phyloP scores from a whole-genome alignment of 2,888 invertebrate genomes.

The Polia nebulosa region DNA sequence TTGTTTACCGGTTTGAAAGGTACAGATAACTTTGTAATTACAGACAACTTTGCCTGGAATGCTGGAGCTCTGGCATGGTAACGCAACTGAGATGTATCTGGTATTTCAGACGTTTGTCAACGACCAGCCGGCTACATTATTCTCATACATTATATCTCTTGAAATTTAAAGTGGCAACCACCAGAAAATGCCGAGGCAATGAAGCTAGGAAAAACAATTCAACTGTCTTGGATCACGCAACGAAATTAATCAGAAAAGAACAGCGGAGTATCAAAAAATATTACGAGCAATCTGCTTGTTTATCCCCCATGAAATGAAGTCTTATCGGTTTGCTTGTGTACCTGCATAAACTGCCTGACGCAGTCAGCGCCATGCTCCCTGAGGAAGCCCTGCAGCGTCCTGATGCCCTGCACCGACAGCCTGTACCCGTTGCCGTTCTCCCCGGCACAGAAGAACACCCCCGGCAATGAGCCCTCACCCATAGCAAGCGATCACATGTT shows the following conservation, averaged over 20 bases:
- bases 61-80: not conserved
- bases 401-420: conserved; percentile 91
- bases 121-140: too few species aligned
- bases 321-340: too few species aligned
- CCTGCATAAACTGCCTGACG: conserved; percentile 93
- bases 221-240: too few species aligned
- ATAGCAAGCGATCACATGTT: conserved; percentile 71
- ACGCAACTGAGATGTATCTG: not conserved
- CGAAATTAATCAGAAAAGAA: too few species aligned
- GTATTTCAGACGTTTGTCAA: not conserved
- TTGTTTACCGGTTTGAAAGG: not conserved
- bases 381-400: conserved; percentile 92
- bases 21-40: not conserved
- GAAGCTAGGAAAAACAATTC: too few species aligned
- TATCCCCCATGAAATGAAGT: too few species aligned
- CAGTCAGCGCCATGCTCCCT: conserved; percentile 92
- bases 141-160: too few species aligned
- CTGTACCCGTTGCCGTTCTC: conserved; percentile 91
- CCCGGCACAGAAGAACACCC: conserved; percentile 82
- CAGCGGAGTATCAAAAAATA: too few species aligned
- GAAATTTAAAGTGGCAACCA: too few species aligned
- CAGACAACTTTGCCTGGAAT: not conserved
- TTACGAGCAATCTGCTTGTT: too few species aligned
- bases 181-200: too few species aligned
- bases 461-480: conserved; percentile 80